Percentiles rank a stretch among this genome's conserved stretches.
phyloP scores from a whole-genome alignment of 2,888 invertebrate genomes.

The Apotomis betuletana region DNA sequence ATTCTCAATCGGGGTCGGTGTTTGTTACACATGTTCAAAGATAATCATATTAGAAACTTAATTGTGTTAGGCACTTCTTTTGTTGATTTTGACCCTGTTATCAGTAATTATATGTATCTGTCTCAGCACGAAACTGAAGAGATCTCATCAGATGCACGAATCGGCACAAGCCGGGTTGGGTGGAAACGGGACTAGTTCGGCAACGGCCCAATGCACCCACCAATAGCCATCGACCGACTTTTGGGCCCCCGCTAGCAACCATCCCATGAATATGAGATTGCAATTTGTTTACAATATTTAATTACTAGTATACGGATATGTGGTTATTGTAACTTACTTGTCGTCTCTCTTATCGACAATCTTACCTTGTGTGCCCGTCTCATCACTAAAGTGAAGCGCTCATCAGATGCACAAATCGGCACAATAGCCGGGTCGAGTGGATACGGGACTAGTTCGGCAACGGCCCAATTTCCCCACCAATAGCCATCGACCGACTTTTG shows the following conservation, averaged over 20 bases:
- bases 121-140: constrained; percentile 53
- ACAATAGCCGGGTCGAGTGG: constrained; percentile 62
- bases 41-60: no score
- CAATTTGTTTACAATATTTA: constrained; percentile 4
- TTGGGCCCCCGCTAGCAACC: constrained; percentile 2
- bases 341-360: no score
- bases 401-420: constrained; percentile 61
- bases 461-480: constrained; percentile 16
- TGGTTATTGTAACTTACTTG: no score
- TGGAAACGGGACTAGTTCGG: constrained; percentile 68
- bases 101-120: background rate
- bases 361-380: constrained; percentile 1
- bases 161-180: constrained; percentile 62
- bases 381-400: constrained; percentile 57
- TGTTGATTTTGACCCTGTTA: no score
- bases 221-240: constrained; percentile 17
- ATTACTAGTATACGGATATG: background rate
- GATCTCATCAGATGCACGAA: constrained; percentile 61
- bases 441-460: constrained; percentile 64
- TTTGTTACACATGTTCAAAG: no score
- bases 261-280: constrained; percentile 24
- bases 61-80: no score
- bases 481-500: constrained; percentile 15
- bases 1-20: no score
- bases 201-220: constrained; percentile 33